A percentile compares a stretch with the other conserved stretches of the same genome.
Evolutionary conservation across 2,797 vertebrate genomes (phyloP).

Genomic region (Xenops minutus): DNA sequence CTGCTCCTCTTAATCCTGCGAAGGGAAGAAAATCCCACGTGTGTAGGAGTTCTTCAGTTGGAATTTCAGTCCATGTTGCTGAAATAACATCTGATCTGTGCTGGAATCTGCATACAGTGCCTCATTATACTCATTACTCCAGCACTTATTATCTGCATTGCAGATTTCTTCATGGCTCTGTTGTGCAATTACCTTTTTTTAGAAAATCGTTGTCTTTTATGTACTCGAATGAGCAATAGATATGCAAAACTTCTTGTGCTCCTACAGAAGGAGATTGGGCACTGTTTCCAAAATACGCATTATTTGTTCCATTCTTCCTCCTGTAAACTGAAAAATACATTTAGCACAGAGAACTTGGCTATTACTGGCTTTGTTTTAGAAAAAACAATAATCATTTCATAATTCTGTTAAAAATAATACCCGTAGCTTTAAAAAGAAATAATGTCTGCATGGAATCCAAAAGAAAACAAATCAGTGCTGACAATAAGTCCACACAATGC

Average conservation of each 20-base stretch:
- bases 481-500: neutral
- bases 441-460: neutral
- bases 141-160: slow-evolving; percentile 71
- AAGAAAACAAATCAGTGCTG: neutral
- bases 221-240: slow-evolving; percentile 62
- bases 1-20: neutral
- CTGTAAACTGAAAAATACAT: slow-evolving; percentile 36
- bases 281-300: slow-evolving; percentile 48
- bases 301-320: slow-evolving; percentile 50
- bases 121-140: slow-evolving; percentile 72
- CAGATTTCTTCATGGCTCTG: slow-evolving; percentile 70
- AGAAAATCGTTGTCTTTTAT: slow-evolving; percentile 69
- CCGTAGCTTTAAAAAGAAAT: neutral
- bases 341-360: slow-evolving; percentile 39
- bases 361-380: slow-evolving; percentile 43
- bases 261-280: slow-evolving; percentile 14
- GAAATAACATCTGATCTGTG: slow-evolving; percentile 52
- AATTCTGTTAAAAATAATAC: slow-evolving; percentile 31
- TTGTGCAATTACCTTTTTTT: slow-evolving; percentile 73
- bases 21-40: neutral
- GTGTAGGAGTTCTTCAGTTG: neutral
- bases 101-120: slow-evolving; percentile 46
- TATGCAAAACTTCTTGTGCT: slow-evolving; percentile 42
- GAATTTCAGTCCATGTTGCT: neutral
- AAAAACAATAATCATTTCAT: slow-evolving; percentile 14